phyloP scores from a whole-genome alignment of 2,113 vertebrate genomes.

The Otolemur garnettii region DNA sequence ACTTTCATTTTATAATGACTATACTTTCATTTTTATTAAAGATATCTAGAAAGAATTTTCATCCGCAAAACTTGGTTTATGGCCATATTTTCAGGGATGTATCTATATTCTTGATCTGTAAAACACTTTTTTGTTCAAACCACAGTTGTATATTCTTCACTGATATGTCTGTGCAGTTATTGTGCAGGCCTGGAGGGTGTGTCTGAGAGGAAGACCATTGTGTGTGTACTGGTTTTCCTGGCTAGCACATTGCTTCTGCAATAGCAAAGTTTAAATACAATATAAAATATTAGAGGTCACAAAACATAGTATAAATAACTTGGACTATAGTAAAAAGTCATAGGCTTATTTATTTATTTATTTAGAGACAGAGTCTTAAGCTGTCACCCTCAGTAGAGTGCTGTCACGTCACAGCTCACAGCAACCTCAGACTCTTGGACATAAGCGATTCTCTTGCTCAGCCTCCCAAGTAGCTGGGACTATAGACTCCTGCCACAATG shows the following conservation, averaged over 20 bases:
- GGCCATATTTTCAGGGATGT: neutral
- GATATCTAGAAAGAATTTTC: neutral
- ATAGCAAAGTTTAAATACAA: neutral
- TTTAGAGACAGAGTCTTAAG: too few relatives aligned
- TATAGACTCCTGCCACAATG: too few relatives aligned
- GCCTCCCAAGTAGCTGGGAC: too few relatives aligned
- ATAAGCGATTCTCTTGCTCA: too few relatives aligned
- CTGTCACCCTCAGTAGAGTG: too few relatives aligned
- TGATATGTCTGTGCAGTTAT: rapidly evolving
- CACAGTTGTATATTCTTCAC: too few relatives aligned
- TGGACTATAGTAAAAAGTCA: neutral
- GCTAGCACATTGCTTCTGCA: neutral
- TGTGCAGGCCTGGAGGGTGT: neutral
- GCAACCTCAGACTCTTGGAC: too few relatives aligned
- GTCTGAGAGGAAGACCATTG: neutral
- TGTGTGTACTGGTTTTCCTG: neutral
- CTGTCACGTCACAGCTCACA: too few relatives aligned
- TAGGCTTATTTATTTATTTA: too few relatives aligned
- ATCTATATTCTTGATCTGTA: neutral
- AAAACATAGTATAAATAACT: neutral
- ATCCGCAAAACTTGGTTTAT: neutral
- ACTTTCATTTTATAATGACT: neutral
- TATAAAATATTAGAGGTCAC: neutral
- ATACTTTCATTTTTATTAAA: slow-evolving; percentile 1
- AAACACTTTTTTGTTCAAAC: neutral